These are phyloP conservation scores for Campylomormyrus tamandua DNA, from an alignment of 2,113 vertebrate genomes.

Conservation along the genomic window DNA sequence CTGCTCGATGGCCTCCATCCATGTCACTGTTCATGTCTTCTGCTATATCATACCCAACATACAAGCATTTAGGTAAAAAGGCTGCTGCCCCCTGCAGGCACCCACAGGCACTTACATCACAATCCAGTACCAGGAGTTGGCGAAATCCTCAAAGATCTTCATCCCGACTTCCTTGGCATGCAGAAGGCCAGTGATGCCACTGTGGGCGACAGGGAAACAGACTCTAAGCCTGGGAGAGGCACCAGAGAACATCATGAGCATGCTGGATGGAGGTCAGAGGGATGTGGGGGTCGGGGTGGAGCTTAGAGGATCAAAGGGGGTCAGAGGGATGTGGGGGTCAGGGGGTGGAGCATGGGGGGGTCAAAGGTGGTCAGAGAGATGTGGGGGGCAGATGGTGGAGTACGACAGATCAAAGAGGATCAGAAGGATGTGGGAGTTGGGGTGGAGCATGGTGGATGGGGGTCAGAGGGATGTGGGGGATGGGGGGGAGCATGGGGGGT, in stretches of 20 bases:
- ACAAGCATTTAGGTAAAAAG: background rate
- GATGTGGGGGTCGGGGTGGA: background rate
- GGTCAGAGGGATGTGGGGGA: background rate
- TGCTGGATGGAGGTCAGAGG: background rate
- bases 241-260: background rate
- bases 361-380: background rate
- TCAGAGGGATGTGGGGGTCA: background rate
- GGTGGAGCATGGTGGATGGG: no score
- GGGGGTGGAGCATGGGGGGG: background rate
- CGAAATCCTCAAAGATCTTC: constrained; percentile 91
- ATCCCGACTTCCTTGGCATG: constrained; percentile 74
- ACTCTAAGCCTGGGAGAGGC: background rate
- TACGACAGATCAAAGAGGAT: background rate
- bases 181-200: constrained; percentile 72
- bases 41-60: background rate
- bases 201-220: constrained; percentile 39
- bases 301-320: background rate
- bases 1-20: background rate
- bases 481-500: no score
- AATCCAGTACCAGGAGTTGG: constrained; percentile 91
- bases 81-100: background rate
- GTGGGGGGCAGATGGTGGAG: background rate
- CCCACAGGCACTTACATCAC: constrained; percentile 70
- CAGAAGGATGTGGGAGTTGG: background rate
- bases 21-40: background rate